Percentiles rank a stretch among this genome's conserved stretches.
Conservation (phyloP, 2,113 vertebrate genomes). For the Xiphorhynchus elegans region DNA sequence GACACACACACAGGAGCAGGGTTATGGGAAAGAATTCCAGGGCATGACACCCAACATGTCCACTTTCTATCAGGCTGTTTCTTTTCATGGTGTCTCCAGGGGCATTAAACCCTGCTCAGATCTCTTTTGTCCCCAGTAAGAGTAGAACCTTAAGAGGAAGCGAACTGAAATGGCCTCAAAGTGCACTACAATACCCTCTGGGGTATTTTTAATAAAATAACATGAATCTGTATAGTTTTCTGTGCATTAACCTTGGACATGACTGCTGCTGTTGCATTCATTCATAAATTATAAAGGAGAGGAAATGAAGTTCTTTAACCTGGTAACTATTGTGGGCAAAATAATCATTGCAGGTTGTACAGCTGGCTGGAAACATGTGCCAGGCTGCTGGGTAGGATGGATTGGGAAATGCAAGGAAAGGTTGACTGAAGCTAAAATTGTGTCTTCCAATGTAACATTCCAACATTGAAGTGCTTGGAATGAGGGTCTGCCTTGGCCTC, state of each 20-base stretch:
- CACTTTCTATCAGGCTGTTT: not conserved
- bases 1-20: not conserved
- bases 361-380: not conserved
- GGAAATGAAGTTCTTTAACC: not conserved
- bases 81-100: accelerated
- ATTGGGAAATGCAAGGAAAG: not conserved
- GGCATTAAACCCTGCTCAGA: not conserved
- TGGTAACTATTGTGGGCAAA: not conserved
- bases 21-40: not conserved
- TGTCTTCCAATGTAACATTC: not conserved
- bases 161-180: not conserved
- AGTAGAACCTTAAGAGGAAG: not conserved
- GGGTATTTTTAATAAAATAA: not conserved
- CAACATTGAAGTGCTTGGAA: accelerated
- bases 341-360: not conserved
- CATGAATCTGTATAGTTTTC: not conserved
- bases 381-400: not conserved
- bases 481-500: not conserved
- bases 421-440: not conserved
- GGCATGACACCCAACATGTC: accelerated
- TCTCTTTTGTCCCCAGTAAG: not conserved
- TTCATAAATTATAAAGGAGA: not conserved
- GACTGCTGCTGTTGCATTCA: not conserved
- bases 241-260: not conserved
- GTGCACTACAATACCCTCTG: not conserved